Evolutionary conservation across 2,113 vertebrate genomes (phyloP).

Genomic region (Actenoides lindsayi): DNA sequence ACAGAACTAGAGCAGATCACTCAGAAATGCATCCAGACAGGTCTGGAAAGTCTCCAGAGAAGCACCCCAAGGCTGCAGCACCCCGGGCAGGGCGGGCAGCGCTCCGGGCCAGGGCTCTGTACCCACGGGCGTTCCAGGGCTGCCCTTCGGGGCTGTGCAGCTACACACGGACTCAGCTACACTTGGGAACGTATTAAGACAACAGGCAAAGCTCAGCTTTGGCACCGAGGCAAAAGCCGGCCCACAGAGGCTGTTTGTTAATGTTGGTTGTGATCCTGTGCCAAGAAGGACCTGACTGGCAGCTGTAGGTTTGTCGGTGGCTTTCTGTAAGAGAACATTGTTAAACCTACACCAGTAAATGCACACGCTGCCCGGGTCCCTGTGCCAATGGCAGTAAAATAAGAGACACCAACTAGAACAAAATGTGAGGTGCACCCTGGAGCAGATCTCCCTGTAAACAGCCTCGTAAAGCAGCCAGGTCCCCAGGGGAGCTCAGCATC

Average conservation of each 20-base stretch:
- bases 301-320: background rate
- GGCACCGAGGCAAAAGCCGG: background rate
- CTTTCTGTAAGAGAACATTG: background rate
- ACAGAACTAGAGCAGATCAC: no score
- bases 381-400: background rate
- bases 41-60: no score
- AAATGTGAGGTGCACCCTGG: background rate
- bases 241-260: background rate
- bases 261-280: background rate
- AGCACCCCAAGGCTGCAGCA: no score
- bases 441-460: background rate
- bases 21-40: no score
- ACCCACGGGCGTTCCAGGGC: accelerated
- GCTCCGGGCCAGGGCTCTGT: background rate
- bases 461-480: background rate
- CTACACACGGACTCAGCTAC: background rate
- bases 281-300: background rate
- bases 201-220: background rate
- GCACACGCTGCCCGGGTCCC: background rate
- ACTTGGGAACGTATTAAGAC: background rate
- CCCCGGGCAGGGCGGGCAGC: background rate
- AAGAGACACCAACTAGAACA: background rate
- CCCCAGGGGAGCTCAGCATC: background rate
- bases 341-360: background rate
- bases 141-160: background rate